Conservation (phyloP, 2,797 vertebrate species). For the Gobio occitaniae region DNA sequence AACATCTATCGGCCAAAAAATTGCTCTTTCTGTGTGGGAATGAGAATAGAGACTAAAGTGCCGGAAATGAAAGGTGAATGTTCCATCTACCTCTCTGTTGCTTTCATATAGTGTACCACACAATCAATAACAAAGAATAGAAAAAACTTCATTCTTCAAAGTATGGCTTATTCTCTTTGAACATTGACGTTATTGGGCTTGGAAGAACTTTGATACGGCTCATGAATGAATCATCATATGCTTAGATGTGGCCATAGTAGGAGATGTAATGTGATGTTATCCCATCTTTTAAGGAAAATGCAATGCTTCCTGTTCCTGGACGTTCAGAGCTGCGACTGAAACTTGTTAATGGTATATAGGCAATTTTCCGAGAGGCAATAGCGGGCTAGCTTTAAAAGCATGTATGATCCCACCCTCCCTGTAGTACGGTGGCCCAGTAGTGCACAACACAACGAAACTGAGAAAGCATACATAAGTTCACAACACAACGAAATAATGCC, state of each 20-base stretch:
- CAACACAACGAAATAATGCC: too few species aligned
- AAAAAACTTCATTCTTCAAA: slow-evolving; percentile 51
- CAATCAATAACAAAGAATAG: slow-evolving; percentile 49
- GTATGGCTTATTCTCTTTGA: slow-evolving; percentile 55
- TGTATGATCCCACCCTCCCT: too few species aligned
- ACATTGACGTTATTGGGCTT: slow-evolving; percentile 40
- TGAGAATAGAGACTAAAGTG: slow-evolving; percentile 29
- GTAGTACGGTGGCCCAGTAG: too few species aligned
- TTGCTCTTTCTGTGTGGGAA: slow-evolving; percentile 37
- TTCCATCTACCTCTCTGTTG: slow-evolving; percentile 35
- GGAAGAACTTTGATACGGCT: slow-evolving; percentile 37
- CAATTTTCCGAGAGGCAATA: too few species aligned
- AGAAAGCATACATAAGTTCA: too few species aligned
- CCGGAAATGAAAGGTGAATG: slow-evolving; percentile 46
- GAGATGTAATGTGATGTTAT: slow-evolving; percentile 41
- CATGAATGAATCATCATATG: slow-evolving; percentile 52
- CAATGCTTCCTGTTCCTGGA: neutral
- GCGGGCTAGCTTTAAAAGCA: too few species aligned
- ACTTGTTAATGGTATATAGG: neutral
- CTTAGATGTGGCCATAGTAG: slow-evolving; percentile 29
- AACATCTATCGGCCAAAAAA: slow-evolving; percentile 33
- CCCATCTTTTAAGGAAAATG: neutral
- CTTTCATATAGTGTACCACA: slow-evolving; percentile 29
- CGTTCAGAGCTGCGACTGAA: neutral
- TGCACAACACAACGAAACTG: too few species aligned